phyloP scores from a whole-genome alignment of 2,888 invertebrate genomes.

The Lingula anatina region DNA sequence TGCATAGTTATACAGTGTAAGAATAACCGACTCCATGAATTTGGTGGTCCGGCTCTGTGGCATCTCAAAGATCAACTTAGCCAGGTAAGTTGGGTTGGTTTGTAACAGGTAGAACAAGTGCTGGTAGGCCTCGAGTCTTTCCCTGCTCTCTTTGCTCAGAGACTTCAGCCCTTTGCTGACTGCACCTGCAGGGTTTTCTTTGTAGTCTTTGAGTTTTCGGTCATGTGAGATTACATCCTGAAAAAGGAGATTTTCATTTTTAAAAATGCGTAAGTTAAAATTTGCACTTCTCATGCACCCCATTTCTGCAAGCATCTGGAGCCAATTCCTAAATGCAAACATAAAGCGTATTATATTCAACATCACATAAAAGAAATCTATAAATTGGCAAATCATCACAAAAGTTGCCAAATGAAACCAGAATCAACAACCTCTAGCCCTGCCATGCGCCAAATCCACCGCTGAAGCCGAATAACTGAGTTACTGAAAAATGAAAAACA shows the following conservation, averaged over 20 bases:
- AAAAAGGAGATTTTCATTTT: slow-evolving; percentile 21
- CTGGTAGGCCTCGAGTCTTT: slow-evolving; percentile 66
- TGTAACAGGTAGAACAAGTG: slow-evolving; percentile 74
- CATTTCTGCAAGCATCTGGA: no score
- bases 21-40: slow-evolving; percentile 69
- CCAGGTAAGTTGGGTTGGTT: slow-evolving; percentile 69
- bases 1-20: slow-evolving; percentile 72
- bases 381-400: no score
- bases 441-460: no score
- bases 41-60: slow-evolving; percentile 68
- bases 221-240: slow-evolving; percentile 71
- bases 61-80: slow-evolving; percentile 67
- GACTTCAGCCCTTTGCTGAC: slow-evolving; percentile 60
- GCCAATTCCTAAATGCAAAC: no score
- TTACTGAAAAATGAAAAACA: no score
- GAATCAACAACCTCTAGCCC: no score
- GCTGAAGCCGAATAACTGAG: no score
- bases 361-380: no score
- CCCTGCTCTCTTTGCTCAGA: slow-evolving; percentile 66
- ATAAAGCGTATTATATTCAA: no score
- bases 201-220: slow-evolving; percentile 61
- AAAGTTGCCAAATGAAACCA: no score
- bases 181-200: slow-evolving; percentile 26
- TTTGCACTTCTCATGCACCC: no score
- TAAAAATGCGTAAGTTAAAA: no score